Base-by-base conservation (phyloP, 2,797 vertebrate genomes). In the Streptopelia turtur region DNA sequence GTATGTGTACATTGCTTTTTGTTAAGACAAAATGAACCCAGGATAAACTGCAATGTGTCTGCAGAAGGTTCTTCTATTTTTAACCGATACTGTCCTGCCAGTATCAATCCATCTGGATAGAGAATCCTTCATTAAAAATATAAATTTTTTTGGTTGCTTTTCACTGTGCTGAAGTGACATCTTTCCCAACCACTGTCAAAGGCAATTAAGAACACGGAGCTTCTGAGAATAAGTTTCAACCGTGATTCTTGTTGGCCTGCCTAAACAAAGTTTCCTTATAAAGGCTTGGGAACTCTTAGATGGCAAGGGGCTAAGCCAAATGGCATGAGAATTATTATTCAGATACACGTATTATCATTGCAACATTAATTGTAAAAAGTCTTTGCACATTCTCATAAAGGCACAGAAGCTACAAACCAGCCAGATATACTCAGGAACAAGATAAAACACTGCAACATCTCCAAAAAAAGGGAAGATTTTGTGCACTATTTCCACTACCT, bases 81-180 rank as follows among this genome's bases (percentile, higher is more conserved):
- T 88, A 92, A 91, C 57, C 33, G 78, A 25, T 76, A 76, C 49
- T 68, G n/a, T 74, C 50, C 84, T 85, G 82, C 70, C 79, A 83
- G 50, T 63, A 91, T 59, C 52, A 83, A 45, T 84, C 94, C 43
- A 60, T 41, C 31, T 45, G 76, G 63, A 89, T 13, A 76, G 52
- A 91, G 55, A 93, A 63, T 41, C 30, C 31, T 86, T 86, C 80
- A 64, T 91, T 91, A 94, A 95, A 88, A 93, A 90, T 66, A 83
- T 55, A 56, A 90, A 83, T 92, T 88, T 68, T 90, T 93, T 85
- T 31, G 35, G 41, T 91, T 71, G 59, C 59, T 93, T 86, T 88
- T 82, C 82, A 56, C 55, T 81, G 8, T 35, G n/a, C 28, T 86
- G 47, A 91, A 94, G 76, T 65, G 83, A 83, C 83, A 90, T 86